Conservation (phyloP, 2,888 invertebrate genomes). For the Cantharis nigra region DNA sequence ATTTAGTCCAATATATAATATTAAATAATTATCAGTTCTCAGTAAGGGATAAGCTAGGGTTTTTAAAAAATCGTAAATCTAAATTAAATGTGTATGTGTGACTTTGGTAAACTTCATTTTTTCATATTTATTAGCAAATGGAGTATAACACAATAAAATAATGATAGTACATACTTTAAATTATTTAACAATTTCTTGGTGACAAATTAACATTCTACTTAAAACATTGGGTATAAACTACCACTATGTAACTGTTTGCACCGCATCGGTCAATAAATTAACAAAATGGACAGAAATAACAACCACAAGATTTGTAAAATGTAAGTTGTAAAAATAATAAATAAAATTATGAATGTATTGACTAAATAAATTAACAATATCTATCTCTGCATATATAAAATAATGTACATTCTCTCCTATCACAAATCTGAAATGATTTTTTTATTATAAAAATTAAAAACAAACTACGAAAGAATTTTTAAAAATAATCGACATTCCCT, state of each 20-base stretch:
- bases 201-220: not conserved
- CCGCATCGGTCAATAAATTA: not conserved
- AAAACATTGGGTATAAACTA: not conserved
- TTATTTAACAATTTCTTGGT: not conserved
- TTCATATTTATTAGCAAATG: not conserved
- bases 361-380: not conserved
- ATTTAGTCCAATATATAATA: slow-evolving; percentile 7
- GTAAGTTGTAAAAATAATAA: not conserved
- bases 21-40: slow-evolving; percentile 7
- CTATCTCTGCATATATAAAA: not conserved
- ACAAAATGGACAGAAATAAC: not conserved
- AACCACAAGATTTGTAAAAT: not conserved
- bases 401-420: slow-evolving; percentile 9
- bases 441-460: not conserved
- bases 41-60: not conserved
- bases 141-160: not conserved
- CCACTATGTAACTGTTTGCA: not conserved
- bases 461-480: not conserved
- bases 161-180: not conserved
- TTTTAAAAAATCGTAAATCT: not conserved
- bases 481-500: not conserved
- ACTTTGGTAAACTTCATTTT: not conserved
- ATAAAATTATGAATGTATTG: not conserved
- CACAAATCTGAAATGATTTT: slow-evolving; percentile 4
- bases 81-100: not conserved